These are phyloP conservation scores for Glaucopsyche alexis DNA, from an alignment of 2,888 invertebrate species.

Conservation along the genomic window DNA sequence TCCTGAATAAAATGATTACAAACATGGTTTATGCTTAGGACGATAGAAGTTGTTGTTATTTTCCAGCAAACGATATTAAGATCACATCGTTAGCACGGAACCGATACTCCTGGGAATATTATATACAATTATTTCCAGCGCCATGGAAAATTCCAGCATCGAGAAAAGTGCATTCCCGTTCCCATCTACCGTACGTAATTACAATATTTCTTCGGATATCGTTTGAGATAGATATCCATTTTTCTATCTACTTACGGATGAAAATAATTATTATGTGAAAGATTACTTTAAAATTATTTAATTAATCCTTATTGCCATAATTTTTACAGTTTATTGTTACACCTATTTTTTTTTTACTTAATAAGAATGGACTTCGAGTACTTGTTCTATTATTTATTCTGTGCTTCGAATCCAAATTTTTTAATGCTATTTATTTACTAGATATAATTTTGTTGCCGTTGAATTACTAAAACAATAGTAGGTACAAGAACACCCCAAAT, in stretches of 20 bases:
- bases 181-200: conserved; percentile 12
- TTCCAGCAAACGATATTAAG: conserved; percentile 18
- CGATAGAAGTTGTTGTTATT: background rate
- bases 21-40: background rate
- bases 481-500: background rate
- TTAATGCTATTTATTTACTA: no score
- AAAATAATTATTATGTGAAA: background rate
- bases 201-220: conserved; percentile 23
- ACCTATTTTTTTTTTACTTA: no score
- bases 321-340: no score
- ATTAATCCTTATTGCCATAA: background rate
- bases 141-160: conserved; percentile 6
- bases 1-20: background rate
- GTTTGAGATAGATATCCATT: background rate
- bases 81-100: conserved; percentile 23
- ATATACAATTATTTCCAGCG: conserved; percentile 25
- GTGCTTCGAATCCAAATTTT: no score
- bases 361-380: no score
- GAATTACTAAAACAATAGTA: no score
- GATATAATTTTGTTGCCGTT: no score
- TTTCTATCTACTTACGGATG: background rate
- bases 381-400: no score
- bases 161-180: conserved; percentile 20
- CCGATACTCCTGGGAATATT: conserved; percentile 21
- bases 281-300: background rate